Base-by-base conservation (phyloP, 1,140 invertebrate genomes). In the Chionoecetes opilio region DNA sequence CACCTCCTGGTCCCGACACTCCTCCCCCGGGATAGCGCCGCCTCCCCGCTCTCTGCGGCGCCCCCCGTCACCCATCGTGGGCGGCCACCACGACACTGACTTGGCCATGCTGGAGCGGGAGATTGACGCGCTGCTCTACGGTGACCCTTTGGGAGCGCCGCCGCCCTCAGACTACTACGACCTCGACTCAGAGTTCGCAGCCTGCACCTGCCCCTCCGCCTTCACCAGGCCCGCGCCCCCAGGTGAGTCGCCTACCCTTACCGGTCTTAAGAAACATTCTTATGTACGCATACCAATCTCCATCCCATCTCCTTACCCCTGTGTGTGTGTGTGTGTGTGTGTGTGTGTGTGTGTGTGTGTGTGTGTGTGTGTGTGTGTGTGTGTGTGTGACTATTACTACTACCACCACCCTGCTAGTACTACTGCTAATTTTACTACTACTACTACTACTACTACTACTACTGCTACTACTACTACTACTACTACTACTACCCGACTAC, bases 111-210 rank as follows among this genome's bases (percentile, higher is more conserved):
- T 97, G 31, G 97, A 97, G 92, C 96, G 96, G 93, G 97, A 97
- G 90, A 97, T 97, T 31, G 97, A 97, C 95, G 96, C 96, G 2
- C 95, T 97, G 21, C 92, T 97, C 26, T 97, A 97, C 94, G 97
- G 97, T n/a, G 94, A 95, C 46, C 88, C 89, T 14, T 82, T 95
- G 38, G 94, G 89, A 2, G 46, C 94, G 31, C 89, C 82, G 2
- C 89, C 94, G 6, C 82, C 89, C 0, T 90, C 94, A 5, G 94
- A 95, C 82, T 95, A 95, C 82, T 95, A 95, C 32, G 94, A 95
- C 82, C 94, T 95, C 31, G 94, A 95, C 94, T 95, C 94, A 17
- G 94, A 95, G 89, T 95, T 91, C 34, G 88, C 89, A 2, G 94
- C 94, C 38, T 95, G 94, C 82, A 95, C 94, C 88, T 95, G 94